These are phyloP conservation scores for Thalpophila matura DNA, from an alignment of 2,888 invertebrate species.

Conservation along the genomic window DNA sequence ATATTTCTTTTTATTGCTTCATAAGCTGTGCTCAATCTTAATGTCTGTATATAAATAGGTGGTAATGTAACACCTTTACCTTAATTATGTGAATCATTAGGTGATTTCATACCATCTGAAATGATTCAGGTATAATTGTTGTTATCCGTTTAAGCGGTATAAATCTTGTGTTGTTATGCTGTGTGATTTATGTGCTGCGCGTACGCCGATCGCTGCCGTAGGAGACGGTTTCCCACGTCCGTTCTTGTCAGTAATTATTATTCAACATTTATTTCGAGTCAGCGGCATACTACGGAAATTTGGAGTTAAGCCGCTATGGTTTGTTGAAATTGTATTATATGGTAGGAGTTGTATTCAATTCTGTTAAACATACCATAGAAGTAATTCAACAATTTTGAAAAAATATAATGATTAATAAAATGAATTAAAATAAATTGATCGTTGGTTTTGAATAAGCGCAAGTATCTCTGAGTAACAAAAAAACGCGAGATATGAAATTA, in stretches of 20 bases:
- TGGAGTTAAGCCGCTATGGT: not conserved
- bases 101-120: slow-evolving; percentile 49
- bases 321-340: not conserved
- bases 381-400: too few relatives aligned
- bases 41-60: slow-evolving; percentile 51
- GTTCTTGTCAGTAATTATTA: slow-evolving; percentile 69
- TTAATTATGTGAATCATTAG: slow-evolving; percentile 57
- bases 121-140: slow-evolving; percentile 77
- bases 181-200: slow-evolving; percentile 80
- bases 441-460: too few relatives aligned
- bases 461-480: too few relatives aligned
- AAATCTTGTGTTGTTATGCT: slow-evolving; percentile 78
- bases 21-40: slow-evolving; percentile 45
- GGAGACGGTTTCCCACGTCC: slow-evolving; percentile 71
- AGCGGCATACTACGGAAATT: slow-evolving; percentile 39
- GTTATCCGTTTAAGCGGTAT: slow-evolving; percentile 78
- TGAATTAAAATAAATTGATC: too few relatives aligned
- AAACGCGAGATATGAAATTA: not conserved
- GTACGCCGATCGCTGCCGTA: slow-evolving; percentile 77
- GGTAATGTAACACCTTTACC: slow-evolving; percentile 53
- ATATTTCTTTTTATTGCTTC: slow-evolving; percentile 52
- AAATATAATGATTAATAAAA: too few relatives aligned
- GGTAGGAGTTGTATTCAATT: not conserved
- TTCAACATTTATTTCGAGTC: slow-evolving; percentile 56
- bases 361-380: not conserved